Conservation (phyloP, 2,797 vertebrate species). For the Geotrypetes seraphini region DNA sequence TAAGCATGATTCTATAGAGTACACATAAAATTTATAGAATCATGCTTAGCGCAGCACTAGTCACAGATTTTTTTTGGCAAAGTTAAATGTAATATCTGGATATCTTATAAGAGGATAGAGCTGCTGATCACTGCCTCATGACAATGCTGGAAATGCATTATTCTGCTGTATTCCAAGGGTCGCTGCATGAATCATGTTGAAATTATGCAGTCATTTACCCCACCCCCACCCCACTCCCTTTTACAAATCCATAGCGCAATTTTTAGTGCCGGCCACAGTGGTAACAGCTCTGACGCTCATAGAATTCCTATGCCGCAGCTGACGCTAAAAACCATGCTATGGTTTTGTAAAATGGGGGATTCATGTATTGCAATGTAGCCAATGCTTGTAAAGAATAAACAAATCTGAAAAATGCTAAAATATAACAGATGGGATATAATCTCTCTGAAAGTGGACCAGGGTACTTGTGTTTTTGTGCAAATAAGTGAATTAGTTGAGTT, state of each 20-base stretch:
- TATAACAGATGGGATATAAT: not conserved
- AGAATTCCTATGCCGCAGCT: too few species aligned
- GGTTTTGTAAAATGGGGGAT: too few species aligned
- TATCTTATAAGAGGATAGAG: constrained; percentile 10
- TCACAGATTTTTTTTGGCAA: too few species aligned
- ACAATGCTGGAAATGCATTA: constrained; percentile 29
- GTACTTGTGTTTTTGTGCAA: not conserved
- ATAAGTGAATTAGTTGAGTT: not conserved
- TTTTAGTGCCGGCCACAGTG: too few species aligned
- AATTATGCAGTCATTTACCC: constrained; percentile 31
- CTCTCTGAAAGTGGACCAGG: not conserved
- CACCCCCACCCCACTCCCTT: too few species aligned
- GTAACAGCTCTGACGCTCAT: too few species aligned
- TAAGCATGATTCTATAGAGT: too few species aligned
- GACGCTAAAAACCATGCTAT: too few species aligned
- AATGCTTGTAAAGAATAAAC: constrained; percentile 58
- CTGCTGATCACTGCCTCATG: constrained; percentile 27
- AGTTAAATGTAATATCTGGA: not conserved
- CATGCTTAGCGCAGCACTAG: too few species aligned
- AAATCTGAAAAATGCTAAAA: constrained; percentile 19
- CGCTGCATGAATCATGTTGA: constrained; percentile 39
- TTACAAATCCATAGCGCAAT: too few species aligned
- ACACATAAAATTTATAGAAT: too few species aligned
- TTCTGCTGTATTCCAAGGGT: too few species aligned
- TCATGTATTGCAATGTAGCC: constrained; percentile 50